phyloP scores from a whole-genome alignment of 2,888 invertebrate genomes.

The Machimus rusticus region DNA sequence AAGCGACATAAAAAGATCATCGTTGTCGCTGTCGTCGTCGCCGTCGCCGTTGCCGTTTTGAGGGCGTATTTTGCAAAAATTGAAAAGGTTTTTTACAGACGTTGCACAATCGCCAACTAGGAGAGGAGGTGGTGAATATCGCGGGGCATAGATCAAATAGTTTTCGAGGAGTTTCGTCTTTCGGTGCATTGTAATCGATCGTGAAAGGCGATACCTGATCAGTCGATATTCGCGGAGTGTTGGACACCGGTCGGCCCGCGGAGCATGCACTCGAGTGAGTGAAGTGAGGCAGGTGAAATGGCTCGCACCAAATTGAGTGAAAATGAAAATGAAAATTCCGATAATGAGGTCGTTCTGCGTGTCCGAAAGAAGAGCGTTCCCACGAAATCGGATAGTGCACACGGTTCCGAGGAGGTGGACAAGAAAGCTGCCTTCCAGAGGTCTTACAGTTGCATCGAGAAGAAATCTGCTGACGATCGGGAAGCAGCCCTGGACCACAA shows the following conservation, averaged over 20 bases:
- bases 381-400: neutral
- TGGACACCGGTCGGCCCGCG: neutral
- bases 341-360: constrained; percentile 25
- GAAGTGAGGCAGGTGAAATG: constrained; percentile 12
- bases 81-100: neutral
- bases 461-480: neutral
- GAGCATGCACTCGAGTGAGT: neutral
- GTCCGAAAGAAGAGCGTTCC: neutral
- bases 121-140: neutral
- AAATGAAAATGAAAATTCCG: constrained; percentile 30
- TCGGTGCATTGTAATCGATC: constrained; percentile 22
- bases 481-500: neutral
- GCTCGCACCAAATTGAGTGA: constrained; percentile 31
- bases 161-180: neutral
- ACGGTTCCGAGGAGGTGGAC: neutral
- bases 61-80: neutral
- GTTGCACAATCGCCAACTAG: neutral
- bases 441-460: constrained; percentile 9
- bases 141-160: neutral
- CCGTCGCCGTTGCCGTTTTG: neutral
- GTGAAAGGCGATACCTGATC: constrained; percentile 5
- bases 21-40: neutral
- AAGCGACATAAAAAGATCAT: neutral
- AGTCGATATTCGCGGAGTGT: neutral
- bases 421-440: neutral